Percentiles rank a stretch among this genome's conserved stretches.
These are phyloP conservation scores for Triplophysa yarkandensis DNA, from an alignment of 2,797 vertebrate genomes.

Conservation along the genomic window DNA sequence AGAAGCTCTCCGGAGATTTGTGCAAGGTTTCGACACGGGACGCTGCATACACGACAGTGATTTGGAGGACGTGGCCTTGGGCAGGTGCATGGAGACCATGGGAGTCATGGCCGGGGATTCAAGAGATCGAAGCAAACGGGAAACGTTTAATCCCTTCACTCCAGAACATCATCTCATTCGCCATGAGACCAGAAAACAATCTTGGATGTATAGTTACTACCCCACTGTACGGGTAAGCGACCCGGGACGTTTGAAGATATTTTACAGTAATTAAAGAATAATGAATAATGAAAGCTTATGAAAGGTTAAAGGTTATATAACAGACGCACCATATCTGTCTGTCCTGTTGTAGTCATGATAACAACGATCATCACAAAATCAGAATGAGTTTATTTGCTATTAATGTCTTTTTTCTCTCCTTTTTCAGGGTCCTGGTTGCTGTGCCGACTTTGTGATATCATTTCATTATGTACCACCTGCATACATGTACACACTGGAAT, in stretches of 20 bases:
- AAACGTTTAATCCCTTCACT: slow-evolving; percentile 47
- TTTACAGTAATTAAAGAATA: no score
- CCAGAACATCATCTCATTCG: not conserved
- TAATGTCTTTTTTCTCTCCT: no score
- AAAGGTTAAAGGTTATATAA: no score
- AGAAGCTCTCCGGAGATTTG: slow-evolving; percentile 37
- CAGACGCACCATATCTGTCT: no score
- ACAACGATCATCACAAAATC: no score
- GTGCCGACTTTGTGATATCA: no score
- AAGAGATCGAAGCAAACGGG: slow-evolving; percentile 22
- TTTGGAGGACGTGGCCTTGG: slow-evolving; percentile 42
- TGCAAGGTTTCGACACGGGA: slow-evolving; percentile 36
- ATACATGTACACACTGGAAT: slow-evolving; percentile 79
- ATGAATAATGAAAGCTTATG: no score
- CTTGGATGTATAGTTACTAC: slow-evolving; percentile 29
- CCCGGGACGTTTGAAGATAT: no score
- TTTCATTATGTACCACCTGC: no score
- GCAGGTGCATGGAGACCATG: slow-evolving; percentile 33
- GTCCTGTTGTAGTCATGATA: no score
- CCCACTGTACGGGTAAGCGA: not conserved
- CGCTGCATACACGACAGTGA: slow-evolving; percentile 14
- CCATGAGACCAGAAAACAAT: not conserved
- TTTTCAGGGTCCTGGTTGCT: no score
- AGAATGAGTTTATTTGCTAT: no score
- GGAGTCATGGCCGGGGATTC: slow-evolving; percentile 23